These are phyloP conservation scores for Platycheirus rosarum DNA, from an alignment of 2,888 invertebrate genomes.

Conservation along the genomic window DNA sequence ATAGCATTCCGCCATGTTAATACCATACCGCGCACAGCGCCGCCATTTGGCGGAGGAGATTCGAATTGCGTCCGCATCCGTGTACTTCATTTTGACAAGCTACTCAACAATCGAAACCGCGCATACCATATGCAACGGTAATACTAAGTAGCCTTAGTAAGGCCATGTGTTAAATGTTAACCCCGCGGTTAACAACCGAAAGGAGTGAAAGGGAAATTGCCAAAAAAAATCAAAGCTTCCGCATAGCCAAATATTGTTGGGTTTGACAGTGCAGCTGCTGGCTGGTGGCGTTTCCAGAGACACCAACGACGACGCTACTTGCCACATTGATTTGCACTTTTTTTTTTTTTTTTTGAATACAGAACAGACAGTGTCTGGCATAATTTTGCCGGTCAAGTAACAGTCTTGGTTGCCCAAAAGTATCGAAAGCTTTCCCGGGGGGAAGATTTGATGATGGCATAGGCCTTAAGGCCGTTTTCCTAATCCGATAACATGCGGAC, in stretches of 20 bases:
- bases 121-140: conserved; percentile 52
- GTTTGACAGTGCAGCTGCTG: conserved; percentile 38
- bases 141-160: conserved; percentile 39
- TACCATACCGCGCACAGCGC: not conserved
- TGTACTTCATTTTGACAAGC: conserved; percentile 36
- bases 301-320: conserved; percentile 26
- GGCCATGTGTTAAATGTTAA: conserved; percentile 4
- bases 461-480: conserved; percentile 57
- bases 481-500: conserved; percentile 31
- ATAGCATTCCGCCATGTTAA: conserved; percentile 32
- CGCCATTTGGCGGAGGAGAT: conserved; percentile 12
- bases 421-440: conserved; percentile 10
- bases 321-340: conserved; percentile 56
- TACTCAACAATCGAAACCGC: conserved; percentile 34
- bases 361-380: conserved; percentile 63
- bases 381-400: conserved; percentile 67
- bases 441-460: conserved; percentile 3
- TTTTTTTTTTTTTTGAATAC: conserved; percentile 16
- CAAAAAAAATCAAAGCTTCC: conserved; percentile 40
- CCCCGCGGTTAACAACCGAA: conserved; percentile 23
- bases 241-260: conserved; percentile 31
- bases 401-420: conserved; percentile 46
- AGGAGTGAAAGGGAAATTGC: conserved; percentile 64
- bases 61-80: conserved; percentile 26
- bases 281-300: conserved; percentile 48